A percentile compares a stretch with the other conserved stretches of the same genome.
These are phyloP conservation scores for Brevimyrus niger DNA, from an alignment of 2,113 vertebrate species.

Conservation along the genomic window DNA sequence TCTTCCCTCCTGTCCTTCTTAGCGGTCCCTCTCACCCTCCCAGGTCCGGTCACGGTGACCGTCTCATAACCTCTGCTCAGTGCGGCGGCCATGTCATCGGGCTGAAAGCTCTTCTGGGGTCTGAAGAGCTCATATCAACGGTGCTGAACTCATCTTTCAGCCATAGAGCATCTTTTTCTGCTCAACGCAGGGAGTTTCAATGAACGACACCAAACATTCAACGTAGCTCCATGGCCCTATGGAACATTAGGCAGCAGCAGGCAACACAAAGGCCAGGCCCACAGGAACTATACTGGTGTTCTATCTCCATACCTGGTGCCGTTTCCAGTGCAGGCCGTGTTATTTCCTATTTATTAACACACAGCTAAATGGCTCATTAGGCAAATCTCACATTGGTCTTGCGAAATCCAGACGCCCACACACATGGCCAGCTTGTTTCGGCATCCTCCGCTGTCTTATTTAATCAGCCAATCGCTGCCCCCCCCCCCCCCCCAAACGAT, in stretches of 20 bases:
- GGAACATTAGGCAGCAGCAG: neutral
- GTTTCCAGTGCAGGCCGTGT: neutral
- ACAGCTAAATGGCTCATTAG: neutral
- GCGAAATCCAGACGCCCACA: neutral
- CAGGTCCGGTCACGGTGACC: neutral
- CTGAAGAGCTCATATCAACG: neutral
- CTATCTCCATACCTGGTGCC: neutral
- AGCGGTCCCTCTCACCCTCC: neutral
- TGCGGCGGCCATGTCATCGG: neutral
- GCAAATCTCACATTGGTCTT: slow-evolving; percentile 1
- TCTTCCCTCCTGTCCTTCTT: neutral
- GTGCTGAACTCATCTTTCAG: neutral
- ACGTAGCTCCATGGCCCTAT: neutral
- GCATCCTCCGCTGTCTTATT: neutral
- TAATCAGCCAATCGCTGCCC: neutral
- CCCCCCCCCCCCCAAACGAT: neutral
- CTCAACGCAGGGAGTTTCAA: neutral
- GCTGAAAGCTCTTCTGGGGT: neutral
- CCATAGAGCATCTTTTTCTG: neutral
- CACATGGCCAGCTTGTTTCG: neutral
- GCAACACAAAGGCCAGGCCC: neutral
- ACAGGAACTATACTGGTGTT: neutral
- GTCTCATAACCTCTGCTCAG: neutral
- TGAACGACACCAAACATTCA: neutral
- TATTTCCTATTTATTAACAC: slow-evolving; percentile 7